Evolutionary conservation across 2,888 invertebrate species (phyloP), one percentile per base, ranked within the genome.

Genomic region (Horisme vitalbata): DNA sequence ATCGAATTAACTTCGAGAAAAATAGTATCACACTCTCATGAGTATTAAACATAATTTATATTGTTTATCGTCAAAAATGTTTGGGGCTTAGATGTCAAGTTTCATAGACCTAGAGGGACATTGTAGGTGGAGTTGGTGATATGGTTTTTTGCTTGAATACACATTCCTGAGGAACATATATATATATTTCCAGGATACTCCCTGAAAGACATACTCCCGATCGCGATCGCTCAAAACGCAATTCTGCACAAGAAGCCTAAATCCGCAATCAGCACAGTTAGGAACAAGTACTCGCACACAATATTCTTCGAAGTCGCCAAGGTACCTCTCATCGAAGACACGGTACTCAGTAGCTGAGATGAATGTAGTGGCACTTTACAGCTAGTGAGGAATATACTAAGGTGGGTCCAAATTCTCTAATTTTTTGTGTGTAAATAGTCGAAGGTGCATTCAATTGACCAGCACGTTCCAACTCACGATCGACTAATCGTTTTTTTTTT

Each of bases 221-320:
- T 95, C 30, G 93, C 94, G n/a, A 73, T 92, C 11, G 81, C 92
- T 9, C 91, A 97, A 37, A 97, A 98, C 85, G 91, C 92, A 20
- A 92, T 94, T 47, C 87, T 98, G 1, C 94, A 94, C 68, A 92
- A 93, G 66, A 95, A 94, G 66, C 93, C 94, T n/a, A 94, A 94
- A 68, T 92, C 94, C 20, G 93, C 95, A 47, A 91, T 97, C 59
- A 94, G 94, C 86, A 97, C 98, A 18, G 95, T 98, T 41, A 91
- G 94, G 58, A 96, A 95, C 80, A 99, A 99, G 88, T 99, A 99
- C 79, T 96, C 97, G 2, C 98, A 99, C 83, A 94, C 94, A 66
- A 95, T 97, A 75, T 98, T 98, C 89, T 96, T 95, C 75, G 96
- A 96, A 90, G 97, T 97, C 45, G 97, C 97, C 52, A 95, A 95